Conservation (phyloP, 2,888 invertebrate genomes). For the Balanococcus diminutus region DNA sequence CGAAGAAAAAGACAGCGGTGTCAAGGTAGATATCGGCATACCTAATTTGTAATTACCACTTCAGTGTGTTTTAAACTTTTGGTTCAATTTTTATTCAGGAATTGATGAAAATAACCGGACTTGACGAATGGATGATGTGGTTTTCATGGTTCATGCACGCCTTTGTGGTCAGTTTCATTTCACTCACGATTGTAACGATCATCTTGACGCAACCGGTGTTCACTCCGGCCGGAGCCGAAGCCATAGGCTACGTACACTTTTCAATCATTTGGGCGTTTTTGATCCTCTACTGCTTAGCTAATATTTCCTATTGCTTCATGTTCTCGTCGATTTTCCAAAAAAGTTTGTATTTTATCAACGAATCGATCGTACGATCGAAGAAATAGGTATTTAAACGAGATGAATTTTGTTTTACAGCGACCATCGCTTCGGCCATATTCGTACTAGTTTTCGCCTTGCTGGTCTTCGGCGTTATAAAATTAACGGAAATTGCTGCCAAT, state of each 20-base stretch:
- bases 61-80: no score
- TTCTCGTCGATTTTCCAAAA: slow-evolving; percentile 29
- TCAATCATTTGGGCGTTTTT: background rate
- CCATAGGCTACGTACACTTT: background rate
- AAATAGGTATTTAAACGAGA: no score
- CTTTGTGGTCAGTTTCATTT: background rate
- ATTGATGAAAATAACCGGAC: slow-evolving; percentile 30
- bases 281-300: background rate
- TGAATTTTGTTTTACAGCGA: background rate
- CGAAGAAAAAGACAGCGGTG: slow-evolving; percentile 38
- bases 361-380: no score
- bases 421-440: background rate
- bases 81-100: background rate
- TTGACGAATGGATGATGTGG: slow-evolving; percentile 5
- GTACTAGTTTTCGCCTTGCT: background rate
- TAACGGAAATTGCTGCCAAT: background rate
- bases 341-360: no score
- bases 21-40: slow-evolving; percentile 35
- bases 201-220: background rate
- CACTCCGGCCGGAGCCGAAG: background rate
- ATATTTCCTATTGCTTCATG: background rate
- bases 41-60: no score
- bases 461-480: background rate
- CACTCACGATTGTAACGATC: background rate
- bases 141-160: slow-evolving; percentile 19